phyloP scores from a whole-genome alignment of 1,140 invertebrate genomes.

The Apis laboriosa region DNA sequence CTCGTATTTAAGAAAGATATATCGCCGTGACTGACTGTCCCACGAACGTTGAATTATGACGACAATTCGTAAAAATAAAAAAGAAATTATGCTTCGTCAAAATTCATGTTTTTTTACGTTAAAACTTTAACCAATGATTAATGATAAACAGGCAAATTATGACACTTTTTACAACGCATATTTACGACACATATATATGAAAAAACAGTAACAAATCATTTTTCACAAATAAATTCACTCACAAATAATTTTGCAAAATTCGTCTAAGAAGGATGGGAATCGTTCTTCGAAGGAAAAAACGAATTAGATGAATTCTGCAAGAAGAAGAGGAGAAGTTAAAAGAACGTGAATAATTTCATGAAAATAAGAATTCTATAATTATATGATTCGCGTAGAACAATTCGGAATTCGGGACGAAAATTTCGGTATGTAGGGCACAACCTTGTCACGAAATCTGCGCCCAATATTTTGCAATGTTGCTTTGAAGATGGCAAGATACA shows the following conservation, averaged over 20 bases:
- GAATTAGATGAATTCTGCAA: too few relatives aligned
- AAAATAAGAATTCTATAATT: not conserved
- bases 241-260: too few relatives aligned
- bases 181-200: too few relatives aligned
- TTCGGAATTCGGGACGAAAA: not conserved
- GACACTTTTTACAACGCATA: too few relatives aligned
- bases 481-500: not conserved
- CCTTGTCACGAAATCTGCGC: conserved; percentile 21
- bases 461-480: conserved; percentile 35
- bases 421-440: conserved; percentile 34
- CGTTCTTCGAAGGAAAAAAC: not conserved
- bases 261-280: too few relatives aligned
- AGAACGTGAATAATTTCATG: too few relatives aligned
- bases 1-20: not conserved
- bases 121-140: too few relatives aligned
- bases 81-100: not conserved
- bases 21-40: not conserved
- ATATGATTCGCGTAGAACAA: not conserved
- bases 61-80: not conserved
- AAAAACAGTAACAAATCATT: too few relatives aligned
- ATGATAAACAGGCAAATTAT: too few relatives aligned
- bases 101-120: not conserved
- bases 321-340: too few relatives aligned
- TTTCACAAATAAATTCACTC: too few relatives aligned
- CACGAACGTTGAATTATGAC: not conserved